These are phyloP conservation scores for Bombus breviceps DNA, from an alignment of 1,140 invertebrate genomes.

Conservation along the genomic window DNA sequence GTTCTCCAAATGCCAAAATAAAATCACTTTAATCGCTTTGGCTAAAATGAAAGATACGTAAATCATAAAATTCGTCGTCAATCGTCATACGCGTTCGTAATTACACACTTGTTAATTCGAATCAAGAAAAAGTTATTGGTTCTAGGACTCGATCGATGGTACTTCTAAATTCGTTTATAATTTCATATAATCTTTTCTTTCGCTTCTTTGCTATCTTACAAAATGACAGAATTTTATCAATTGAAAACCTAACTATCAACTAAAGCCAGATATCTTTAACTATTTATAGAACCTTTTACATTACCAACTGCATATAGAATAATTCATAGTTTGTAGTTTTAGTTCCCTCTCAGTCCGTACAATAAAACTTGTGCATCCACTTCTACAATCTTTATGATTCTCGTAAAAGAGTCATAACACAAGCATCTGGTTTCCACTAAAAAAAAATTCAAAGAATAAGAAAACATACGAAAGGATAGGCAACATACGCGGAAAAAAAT, in stretches of 20 bases:
- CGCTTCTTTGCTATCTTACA: neutral
- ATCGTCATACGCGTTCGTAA: neutral
- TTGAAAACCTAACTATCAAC: neutral
- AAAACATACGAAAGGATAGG: neutral
- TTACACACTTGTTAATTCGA: neutral
- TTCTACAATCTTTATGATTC: too few relatives aligned
- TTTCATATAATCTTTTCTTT: neutral
- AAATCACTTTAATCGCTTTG: neutral
- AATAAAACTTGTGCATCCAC: neutral
- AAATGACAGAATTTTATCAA: neutral
- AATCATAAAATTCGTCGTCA: neutral
- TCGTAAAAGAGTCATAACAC: neutral
- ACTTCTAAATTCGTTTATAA: neutral
- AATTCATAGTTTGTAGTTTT: neutral
- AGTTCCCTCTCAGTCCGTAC: neutral
- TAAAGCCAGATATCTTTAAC: neutral
- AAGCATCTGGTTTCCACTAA: too few relatives aligned
- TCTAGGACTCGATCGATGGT: too few relatives aligned
- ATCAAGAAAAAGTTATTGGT: neutral
- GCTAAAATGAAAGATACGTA: too few relatives aligned
- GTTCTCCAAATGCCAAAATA: neutral
- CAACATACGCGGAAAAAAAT: neutral
- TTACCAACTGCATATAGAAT: neutral
- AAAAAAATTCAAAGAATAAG: neutral
- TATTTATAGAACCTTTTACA: neutral